phyloP scores from a whole-genome alignment of 2,888 invertebrate genomes.

The Mesorhabditis spiculigera region DNA sequence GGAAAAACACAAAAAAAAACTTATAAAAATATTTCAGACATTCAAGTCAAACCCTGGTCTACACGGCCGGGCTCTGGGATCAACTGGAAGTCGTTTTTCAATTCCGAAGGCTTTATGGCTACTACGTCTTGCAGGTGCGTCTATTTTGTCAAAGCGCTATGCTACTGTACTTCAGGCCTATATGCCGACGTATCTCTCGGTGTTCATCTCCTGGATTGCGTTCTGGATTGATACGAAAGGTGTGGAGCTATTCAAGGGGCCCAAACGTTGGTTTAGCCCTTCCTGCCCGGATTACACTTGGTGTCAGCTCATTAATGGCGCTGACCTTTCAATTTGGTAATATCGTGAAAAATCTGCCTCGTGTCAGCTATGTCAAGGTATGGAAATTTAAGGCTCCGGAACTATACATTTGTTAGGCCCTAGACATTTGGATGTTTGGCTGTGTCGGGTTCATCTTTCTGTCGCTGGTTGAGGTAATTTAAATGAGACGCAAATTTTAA shows the following conservation, averaged over 20 bases:
- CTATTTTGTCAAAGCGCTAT: neutral
- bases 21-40: slow-evolving; percentile 28
- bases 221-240: slow-evolving; percentile 59
- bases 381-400: slow-evolving; percentile 27
- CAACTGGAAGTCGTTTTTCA: slow-evolving; percentile 56
- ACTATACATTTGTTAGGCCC: slow-evolving; percentile 29
- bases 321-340: slow-evolving; percentile 58
- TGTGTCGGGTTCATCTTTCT: slow-evolving; percentile 58
- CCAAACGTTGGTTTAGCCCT: slow-evolving; percentile 29
- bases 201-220: slow-evolving; percentile 58
- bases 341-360: slow-evolving; percentile 56
- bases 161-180: slow-evolving; percentile 45
- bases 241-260: neutral
- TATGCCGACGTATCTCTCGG: slow-evolving; percentile 57
- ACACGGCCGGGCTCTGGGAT: slow-evolving; percentile 58
- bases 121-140: slow-evolving; percentile 54
- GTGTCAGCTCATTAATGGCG: slow-evolving; percentile 52
- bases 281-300: slow-evolving; percentile 57
- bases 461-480: slow-evolving; percentile 49
- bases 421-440: slow-evolving; percentile 58
- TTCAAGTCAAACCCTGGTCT: slow-evolving; percentile 46
- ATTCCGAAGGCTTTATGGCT: slow-evolving; percentile 57
- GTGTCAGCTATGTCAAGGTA: slow-evolving; percentile 55
- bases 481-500: too few relatives aligned
- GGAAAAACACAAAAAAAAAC: neutral